Evolutionary conservation across 1,140 invertebrate species (phyloP).

Genomic region (Maniola jurtina): DNA sequence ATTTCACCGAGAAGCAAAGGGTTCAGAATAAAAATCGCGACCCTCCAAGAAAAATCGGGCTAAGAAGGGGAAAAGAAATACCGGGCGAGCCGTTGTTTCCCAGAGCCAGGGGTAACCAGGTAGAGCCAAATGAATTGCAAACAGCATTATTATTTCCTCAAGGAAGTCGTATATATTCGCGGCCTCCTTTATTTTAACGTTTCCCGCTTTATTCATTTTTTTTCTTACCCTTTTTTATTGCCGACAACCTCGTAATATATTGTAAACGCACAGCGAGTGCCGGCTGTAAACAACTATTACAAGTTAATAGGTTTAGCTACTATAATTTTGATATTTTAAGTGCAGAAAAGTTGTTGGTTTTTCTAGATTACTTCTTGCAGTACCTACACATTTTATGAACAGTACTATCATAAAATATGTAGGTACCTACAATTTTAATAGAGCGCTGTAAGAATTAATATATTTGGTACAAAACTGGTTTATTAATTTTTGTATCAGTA

Average conservation of each 20-base stretch:
- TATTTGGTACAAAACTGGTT: no score
- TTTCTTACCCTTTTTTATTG: slow-evolving; percentile 77
- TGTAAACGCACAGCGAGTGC: slow-evolving; percentile 67
- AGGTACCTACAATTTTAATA: no score
- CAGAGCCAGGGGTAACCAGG: slow-evolving; percentile 70
- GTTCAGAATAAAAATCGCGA: slow-evolving; percentile 68
- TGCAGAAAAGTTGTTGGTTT: not conserved
- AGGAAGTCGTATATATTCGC: slow-evolving; percentile 78
- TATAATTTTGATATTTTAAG: slow-evolving; percentile 4
- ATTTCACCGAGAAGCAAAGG: slow-evolving; percentile 65
- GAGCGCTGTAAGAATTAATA: no score
- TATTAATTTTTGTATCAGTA: no score
- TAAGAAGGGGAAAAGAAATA: slow-evolving; percentile 59
- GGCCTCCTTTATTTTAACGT: slow-evolving; percentile 75
- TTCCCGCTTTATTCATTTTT: slow-evolving; percentile 72
- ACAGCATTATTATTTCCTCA: slow-evolving; percentile 78
- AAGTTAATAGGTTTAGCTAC: slow-evolving; percentile 58
- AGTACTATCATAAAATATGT: no score
- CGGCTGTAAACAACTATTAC: slow-evolving; percentile 76
- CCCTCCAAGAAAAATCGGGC: slow-evolving; percentile 65
- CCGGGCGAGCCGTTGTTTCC: slow-evolving; percentile 64
- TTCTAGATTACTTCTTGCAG: not conserved
- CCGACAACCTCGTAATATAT: slow-evolving; percentile 73
- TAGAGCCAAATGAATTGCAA: slow-evolving; percentile 78
- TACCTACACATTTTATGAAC: not conserved